These are phyloP conservation scores for Lepidostoma basale DNA, from an alignment of 1,140 invertebrate species.

Conservation along the genomic window DNA sequence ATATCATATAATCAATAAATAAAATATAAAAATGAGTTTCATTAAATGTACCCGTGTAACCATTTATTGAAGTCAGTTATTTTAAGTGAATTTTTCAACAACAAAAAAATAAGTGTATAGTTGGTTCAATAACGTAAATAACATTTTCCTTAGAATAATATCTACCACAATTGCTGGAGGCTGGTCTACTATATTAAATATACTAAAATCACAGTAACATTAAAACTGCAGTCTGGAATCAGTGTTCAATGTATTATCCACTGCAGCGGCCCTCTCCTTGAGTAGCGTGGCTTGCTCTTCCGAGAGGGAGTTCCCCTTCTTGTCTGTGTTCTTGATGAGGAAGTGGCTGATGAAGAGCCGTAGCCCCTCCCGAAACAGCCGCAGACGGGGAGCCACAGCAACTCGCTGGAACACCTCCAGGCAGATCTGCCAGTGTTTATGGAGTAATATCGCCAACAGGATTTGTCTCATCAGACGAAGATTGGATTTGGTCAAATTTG, in stretches of 20 bases:
- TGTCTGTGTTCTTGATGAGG: constrained; percentile 67
- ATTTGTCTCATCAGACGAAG: constrained; percentile 75
- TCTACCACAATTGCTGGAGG: no score
- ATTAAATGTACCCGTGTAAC: no score
- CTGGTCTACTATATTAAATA: no score
- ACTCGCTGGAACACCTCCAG: constrained; percentile 71
- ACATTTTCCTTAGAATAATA: neutral
- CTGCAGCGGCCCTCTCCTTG: constrained; percentile 59
- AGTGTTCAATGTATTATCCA: constrained; percentile 62
- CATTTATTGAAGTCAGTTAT: no score
- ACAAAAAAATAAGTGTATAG: neutral
- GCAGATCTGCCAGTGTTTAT: constrained; percentile 64
- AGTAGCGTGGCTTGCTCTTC: constrained; percentile 61
- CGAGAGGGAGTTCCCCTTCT: constrained; percentile 54
- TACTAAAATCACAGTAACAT: neutral
- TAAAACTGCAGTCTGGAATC: constrained; percentile 42
- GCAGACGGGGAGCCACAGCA: constrained; percentile 68
- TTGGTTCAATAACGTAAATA: neutral
- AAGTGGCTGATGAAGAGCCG: constrained; percentile 82
- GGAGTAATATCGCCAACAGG: constrained; percentile 71
- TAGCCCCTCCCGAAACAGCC: constrained; percentile 76
- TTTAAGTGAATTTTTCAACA: neutral
- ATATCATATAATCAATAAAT: no score
- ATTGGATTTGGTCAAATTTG: constrained; percentile 73
- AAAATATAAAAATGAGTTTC: no score